Evolutionary conservation across 2,113 vertebrate genomes (phyloP).

Genomic region (Sprattus sprattus): DNA sequence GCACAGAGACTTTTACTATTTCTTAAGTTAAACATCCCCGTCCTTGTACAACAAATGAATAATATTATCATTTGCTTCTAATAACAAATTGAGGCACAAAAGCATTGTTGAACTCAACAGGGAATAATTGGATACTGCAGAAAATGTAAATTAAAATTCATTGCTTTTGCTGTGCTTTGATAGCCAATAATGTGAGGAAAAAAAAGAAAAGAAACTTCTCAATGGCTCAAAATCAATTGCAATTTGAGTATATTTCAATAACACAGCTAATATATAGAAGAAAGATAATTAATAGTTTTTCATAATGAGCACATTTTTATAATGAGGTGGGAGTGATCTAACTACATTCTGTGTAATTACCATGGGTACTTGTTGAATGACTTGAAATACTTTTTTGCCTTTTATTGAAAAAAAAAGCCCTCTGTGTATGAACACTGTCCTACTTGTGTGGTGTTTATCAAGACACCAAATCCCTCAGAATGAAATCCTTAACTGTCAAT

Average conservation of each 20-base stretch:
- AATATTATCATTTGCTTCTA: neutral
- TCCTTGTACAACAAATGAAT: neutral
- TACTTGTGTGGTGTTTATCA: neutral
- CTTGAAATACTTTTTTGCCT: neutral
- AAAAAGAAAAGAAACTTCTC: neutral
- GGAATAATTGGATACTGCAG: neutral
- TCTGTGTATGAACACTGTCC: neutral
- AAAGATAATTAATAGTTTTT: conserved; percentile 11
- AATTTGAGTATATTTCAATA: conserved; percentile 2
- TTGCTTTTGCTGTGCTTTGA: neutral
- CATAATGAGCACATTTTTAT: neutral
- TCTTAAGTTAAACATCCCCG: neutral
- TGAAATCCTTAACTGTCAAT: neutral
- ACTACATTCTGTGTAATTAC: neutral
- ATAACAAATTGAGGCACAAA: neutral
- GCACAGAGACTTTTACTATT: neutral
- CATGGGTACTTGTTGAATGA: neutral
- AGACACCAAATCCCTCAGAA: neutral
- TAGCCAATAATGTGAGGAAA: neutral
- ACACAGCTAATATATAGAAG: neutral
- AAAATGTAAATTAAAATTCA: neutral
- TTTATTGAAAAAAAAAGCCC: neutral
- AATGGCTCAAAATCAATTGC: neutral
- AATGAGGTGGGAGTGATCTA: neutral
- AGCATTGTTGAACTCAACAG: neutral